Evolutionary conservation across 1,140 invertebrate genomes (phyloP).

Genomic region (Nymphalis io): DNA sequence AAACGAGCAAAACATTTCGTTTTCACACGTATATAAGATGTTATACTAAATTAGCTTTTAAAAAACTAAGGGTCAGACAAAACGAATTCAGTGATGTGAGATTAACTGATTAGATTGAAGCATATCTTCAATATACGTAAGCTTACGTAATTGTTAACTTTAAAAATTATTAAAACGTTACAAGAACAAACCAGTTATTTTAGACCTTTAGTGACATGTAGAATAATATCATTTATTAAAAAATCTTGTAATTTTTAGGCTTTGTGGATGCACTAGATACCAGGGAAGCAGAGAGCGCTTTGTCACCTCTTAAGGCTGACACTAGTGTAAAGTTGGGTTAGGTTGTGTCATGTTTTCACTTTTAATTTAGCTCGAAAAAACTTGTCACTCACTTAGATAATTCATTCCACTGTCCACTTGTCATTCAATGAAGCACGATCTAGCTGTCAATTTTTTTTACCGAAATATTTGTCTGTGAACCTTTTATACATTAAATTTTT

Average conservation of each 20-base stretch:
- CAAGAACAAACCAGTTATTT: too few species aligned
- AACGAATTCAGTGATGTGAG: too few species aligned
- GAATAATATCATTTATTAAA: not conserved
- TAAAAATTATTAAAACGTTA: too few species aligned
- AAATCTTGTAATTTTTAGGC: conserved; percentile 18
- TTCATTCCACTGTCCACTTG: not conserved
- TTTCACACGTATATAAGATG: not conserved
- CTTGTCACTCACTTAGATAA: not conserved
- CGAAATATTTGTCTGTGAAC: not conserved
- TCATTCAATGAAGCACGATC: not conserved
- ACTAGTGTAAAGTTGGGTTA: conserved; percentile 7
- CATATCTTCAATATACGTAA: not conserved
- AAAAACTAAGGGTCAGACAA: too few species aligned
- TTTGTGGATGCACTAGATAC: conserved; percentile 13
- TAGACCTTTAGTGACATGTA: not conserved
- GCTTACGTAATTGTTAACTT: too few species aligned
- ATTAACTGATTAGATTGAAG: too few species aligned
- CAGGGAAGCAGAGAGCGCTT: conserved; percentile 15
- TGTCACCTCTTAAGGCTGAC: conserved; percentile 20
- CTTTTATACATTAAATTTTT: not conserved
- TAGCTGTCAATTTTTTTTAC: not conserved
- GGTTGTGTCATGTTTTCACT: conserved; percentile 25
- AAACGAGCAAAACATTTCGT: not conserved
- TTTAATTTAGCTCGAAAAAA: conserved; percentile 17
- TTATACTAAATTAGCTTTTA: not conserved